Evolutionary conservation across 2,113 vertebrate genomes (phyloP), one percentile per base, ranked within the genome.

Genomic region (Choloepus hoffmanni): DNA sequence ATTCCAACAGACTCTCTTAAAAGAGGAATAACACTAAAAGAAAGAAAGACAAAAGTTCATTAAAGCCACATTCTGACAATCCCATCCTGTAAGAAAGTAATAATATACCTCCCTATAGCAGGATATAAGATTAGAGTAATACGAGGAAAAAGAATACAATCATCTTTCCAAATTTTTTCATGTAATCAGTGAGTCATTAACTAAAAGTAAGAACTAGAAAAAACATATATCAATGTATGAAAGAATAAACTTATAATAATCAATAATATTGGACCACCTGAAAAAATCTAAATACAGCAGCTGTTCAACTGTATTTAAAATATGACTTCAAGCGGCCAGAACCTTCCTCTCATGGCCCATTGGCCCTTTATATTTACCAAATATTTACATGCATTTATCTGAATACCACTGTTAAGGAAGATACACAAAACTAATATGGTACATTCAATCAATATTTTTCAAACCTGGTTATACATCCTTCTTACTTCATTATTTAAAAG

Each of bases 1-100:
- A 99, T 99, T 74, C 99, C 99, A 86, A 99, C 99, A 85, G 99
- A 99, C 90, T 99, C 99, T 97, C 95, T 99, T 96, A 99, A 97
- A 95, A 99, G 98, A 10, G 99, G 99, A 97, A 99, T 99, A 97
- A 99, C 99, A 95, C 99, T 99, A 97, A 60, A 93, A 96, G 90
- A 67, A 95, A 97, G 76, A 73, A 96, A 95, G 30, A 68, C 30
- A 82, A 85, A 73, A 85, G 65, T 43, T 84, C 88, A 62, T 63
- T 93, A 95, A 76, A 91, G 50, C 2, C n/a, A 76, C 3, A 50
- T 79, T 82, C 89, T 89, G 45, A 94, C 43, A 96, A 79, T 36
- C 26, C 24, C 28, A 77, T 83, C 36, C 55, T 86, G 40, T 0
- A 76, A 76, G 23, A 89, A 48, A 85, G 45, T 53, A 86, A 45